These are phyloP conservation scores for Varanus salvator DNA, from an alignment of 2,113 vertebrate species.

Conservation along the genomic window DNA sequence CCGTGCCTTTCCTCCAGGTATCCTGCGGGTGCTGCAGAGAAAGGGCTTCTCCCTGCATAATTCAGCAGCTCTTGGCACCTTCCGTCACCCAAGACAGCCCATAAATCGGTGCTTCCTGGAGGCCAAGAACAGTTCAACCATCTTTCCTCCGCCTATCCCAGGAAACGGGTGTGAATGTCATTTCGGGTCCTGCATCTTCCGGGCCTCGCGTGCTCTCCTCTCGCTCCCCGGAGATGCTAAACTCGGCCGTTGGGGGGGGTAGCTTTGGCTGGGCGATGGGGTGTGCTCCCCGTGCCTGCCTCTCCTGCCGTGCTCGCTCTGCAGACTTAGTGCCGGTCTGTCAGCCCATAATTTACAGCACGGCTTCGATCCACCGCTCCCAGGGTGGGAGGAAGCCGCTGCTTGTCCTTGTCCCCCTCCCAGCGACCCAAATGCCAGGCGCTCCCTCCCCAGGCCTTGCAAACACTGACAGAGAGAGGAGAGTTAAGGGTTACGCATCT, in stretches of 20 bases:
- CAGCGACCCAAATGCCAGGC: background rate
- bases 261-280: too few species aligned
- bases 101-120: background rate
- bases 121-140: background rate
- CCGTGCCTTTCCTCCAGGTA: background rate
- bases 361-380: background rate
- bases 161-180: background rate
- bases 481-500: background rate
- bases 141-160: background rate
- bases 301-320: slow-evolving; percentile 37
- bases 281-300: background rate
- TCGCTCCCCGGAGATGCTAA: background rate
- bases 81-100: background rate
- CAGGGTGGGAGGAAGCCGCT: background rate
- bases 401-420: background rate
- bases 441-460: background rate
- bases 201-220: background rate
- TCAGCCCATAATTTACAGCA: background rate
- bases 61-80: background rate
- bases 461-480: too few species aligned
- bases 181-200: background rate
- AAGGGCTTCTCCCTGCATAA: background rate
- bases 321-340: background rate
- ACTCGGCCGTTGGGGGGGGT: too few species aligned
- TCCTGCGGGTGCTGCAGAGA: background rate